phyloP scores from a whole-genome alignment of 2,113 vertebrate genomes.

The Rhizomys pruinosus region DNA sequence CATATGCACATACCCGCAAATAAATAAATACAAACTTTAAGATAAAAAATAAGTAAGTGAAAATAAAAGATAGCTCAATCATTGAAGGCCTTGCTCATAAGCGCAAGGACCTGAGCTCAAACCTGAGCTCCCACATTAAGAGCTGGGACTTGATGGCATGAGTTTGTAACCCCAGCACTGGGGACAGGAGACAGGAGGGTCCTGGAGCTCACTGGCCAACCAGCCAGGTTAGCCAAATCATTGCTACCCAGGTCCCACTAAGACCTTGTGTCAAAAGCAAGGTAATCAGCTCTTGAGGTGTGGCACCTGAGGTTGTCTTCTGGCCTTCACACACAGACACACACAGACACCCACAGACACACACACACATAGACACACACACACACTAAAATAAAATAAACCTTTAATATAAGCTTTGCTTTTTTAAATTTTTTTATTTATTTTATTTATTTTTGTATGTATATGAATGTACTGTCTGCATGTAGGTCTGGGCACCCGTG shows the following conservation, averaged over 20 bases:
- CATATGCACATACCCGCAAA: neutral
- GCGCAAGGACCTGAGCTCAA: neutral
- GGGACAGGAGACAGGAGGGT: accelerated
- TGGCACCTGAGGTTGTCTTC: neutral
- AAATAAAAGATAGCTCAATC: neutral
- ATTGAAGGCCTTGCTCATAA: neutral
- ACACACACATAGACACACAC: neutral
- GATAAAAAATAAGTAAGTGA: neutral
- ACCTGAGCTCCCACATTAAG: neutral
- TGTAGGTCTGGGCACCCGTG: too few species aligned
- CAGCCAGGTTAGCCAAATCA: neutral
- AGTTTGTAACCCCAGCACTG: neutral
- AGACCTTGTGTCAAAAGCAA: neutral
- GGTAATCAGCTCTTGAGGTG: neutral
- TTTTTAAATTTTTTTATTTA: too few species aligned
- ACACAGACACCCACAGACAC: neutral
- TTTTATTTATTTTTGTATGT: too few species aligned
- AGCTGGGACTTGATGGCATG: neutral
- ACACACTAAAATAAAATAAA: neutral
- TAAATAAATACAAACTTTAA: neutral
- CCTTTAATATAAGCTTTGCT: neutral
- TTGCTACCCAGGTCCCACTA: neutral
- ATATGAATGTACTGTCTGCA: too few species aligned
- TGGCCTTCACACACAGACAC: neutral
- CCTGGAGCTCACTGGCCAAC: neutral